Evolutionary conservation across 2,888 invertebrate genomes (phyloP).

Genomic region (Herminia tarsipennalis): DNA sequence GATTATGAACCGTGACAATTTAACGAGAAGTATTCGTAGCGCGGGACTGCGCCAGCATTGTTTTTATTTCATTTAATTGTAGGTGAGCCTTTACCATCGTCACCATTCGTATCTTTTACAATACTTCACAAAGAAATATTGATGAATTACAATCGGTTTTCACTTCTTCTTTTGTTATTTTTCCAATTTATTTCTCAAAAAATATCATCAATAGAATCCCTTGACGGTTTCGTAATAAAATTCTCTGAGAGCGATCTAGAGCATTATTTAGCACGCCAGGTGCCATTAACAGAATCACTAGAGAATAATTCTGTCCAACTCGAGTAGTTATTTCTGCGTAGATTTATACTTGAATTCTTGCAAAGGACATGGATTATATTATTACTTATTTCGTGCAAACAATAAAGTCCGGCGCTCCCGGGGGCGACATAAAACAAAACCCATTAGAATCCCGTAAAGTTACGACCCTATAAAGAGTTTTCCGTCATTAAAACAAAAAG

Average conservation of each 20-base stretch:
- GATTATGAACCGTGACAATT: slow-evolving; percentile 59
- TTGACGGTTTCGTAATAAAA: slow-evolving; percentile 14
- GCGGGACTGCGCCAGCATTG: slow-evolving; percentile 20
- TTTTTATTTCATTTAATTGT: slow-evolving; percentile 44
- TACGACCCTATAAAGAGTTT: slow-evolving; percentile 46
- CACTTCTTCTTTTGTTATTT: slow-evolving; percentile 10
- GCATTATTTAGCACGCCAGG: slow-evolving; percentile 19
- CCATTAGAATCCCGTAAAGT: slow-evolving; percentile 48
- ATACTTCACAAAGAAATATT: slow-evolving; percentile 24
- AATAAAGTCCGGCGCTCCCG: slow-evolving; percentile 39
- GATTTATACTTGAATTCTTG: slow-evolving; percentile 37
- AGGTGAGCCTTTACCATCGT: slow-evolving; percentile 33
- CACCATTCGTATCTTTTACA: slow-evolving; percentile 21
- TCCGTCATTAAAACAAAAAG: slow-evolving; percentile 47
- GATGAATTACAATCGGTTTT: slow-evolving; percentile 19
- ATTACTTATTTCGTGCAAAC: slow-evolving; percentile 39
- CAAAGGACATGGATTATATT: slow-evolving; percentile 40
- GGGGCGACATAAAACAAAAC: slow-evolving; percentile 40
- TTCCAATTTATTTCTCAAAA: slow-evolving; percentile 18
- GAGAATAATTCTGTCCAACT: slow-evolving; percentile 37
- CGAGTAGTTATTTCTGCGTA: slow-evolving; percentile 30
- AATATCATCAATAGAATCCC: slow-evolving; percentile 7
- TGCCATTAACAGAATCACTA: slow-evolving; percentile 32
- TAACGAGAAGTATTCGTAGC: slow-evolving; percentile 54
- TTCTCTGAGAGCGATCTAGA: slow-evolving; percentile 4